Evolutionary conservation across 2,888 invertebrate genomes (phyloP).

Genomic region (Merodon equestris): DNA sequence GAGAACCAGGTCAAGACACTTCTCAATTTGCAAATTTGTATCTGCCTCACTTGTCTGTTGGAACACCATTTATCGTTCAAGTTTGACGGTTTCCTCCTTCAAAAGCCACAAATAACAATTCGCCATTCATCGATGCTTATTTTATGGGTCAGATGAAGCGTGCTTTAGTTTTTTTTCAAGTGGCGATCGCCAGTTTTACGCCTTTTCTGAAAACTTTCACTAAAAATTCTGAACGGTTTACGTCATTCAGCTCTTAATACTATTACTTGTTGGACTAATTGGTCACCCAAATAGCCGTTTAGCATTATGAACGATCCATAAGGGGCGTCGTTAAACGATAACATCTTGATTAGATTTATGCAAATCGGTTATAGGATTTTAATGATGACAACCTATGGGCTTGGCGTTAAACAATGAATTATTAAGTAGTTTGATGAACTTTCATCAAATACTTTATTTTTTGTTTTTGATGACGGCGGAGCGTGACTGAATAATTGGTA

Average conservation of each 20-base stretch:
- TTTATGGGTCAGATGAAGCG: conserved; percentile 15
- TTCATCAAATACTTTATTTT: too few species aligned
- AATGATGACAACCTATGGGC: too few species aligned
- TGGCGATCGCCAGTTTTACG: not conserved
- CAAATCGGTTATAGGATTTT: too few species aligned
- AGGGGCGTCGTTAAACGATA: conserved; percentile 46
- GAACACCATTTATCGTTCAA: not conserved
- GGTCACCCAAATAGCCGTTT: conserved; percentile 11
- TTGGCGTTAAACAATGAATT: conserved; percentile 29
- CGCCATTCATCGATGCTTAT: too few species aligned
- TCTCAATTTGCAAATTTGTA: conserved; percentile 10
- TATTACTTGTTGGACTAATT: conserved; percentile 17
- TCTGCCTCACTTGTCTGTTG: conserved; percentile 4
- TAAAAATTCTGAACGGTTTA: conserved; percentile 7
- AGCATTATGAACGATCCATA: conserved; percentile 24
- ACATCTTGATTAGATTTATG: too few species aligned
- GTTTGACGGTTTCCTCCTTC: too few species aligned
- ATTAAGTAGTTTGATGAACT: conserved; percentile 18
- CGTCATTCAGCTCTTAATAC: not conserved
- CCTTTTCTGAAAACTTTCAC: conserved; percentile 47
- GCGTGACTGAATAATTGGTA: too few species aligned
- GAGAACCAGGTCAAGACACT: conserved; percentile 47
- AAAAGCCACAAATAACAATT: too few species aligned
- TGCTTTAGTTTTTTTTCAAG: not conserved
- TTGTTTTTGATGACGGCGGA: too few species aligned